These are phyloP conservation scores for Palaemon carinicauda DNA, from an alignment of 1,140 invertebrate species.

Conservation along the genomic window DNA sequence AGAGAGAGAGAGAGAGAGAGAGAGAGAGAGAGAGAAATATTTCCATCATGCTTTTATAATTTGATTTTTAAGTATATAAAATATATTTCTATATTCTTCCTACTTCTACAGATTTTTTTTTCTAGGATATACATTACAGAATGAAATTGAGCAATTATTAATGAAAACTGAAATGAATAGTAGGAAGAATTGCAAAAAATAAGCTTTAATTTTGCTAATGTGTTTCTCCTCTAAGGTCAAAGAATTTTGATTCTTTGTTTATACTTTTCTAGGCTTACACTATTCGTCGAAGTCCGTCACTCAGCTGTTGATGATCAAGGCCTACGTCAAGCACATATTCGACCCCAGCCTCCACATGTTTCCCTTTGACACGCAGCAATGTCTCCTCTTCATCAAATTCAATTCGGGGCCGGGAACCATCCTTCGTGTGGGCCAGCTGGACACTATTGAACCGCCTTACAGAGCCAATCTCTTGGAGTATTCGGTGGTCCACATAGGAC, in stretches of 20 bases:
- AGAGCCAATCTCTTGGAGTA: neutral
- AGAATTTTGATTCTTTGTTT: neutral
- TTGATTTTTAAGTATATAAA: no score
- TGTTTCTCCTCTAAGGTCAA: no score
- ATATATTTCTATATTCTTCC: no score
- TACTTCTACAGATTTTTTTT: no score
- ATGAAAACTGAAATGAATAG: no score
- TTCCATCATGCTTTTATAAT: no score
- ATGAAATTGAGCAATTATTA: no score
- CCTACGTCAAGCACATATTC: neutral
- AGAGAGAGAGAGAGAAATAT: no score
- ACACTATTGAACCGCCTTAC: neutral
- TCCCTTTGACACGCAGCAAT: slow-evolving; percentile 4
- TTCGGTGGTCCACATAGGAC: neutral
- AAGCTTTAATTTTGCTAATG: no score
- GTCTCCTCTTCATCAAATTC: neutral
- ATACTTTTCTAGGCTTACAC: neutral
- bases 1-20: no score
- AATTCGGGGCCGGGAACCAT: neutral
- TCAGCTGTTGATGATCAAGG: neutral
- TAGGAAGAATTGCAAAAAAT: no score
- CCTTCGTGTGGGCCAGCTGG: neutral
- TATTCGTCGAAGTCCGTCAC: neutral
- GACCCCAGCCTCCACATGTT: neutral
- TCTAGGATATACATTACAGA: no score